Evolutionary conservation across 2,888 invertebrate genomes (phyloP), one percentile per base, ranked within the genome.

Genomic region (Troides oblongomaculatus): DNA sequence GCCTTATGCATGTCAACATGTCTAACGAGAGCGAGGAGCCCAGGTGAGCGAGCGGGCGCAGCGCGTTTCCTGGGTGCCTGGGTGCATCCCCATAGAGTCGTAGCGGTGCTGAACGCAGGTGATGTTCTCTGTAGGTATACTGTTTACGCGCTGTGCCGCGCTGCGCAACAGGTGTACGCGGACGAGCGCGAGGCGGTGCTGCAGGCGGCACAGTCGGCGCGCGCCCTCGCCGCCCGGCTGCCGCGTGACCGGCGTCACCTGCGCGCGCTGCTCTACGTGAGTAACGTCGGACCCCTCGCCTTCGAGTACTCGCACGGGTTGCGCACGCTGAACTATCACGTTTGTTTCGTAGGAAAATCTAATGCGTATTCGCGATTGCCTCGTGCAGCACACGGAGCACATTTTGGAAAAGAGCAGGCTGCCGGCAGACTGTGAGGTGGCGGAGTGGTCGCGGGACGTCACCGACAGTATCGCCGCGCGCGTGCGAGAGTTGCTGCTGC

Each of bases 201-300:
- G 66, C 97, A 97, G 83, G 95, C 96, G 18, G 94, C 97, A 74
- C 95, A 95, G 74, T 96, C 98, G 89, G 96, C 97, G 60, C 97
- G 96, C 84, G 95, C 95, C 71, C 93, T 98, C 5, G 87, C 89
- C 66, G 84, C 84, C 0, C 75, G 87, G 0, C 85, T 90, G 3
- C 82, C 85, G 30, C 80, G 18, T 30, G 62, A 46, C n/a, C 50
- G 62, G 25, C 46, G 18, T 0, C n/a, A 6, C 17, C 53, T 72
- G 39, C 71, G 71, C 53, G 66, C 62, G 3, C 64, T 69, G 43
- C 71, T 77, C 61, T 74, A 74, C 43, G 77, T 77, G 61, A 73
- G 74, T 72, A 23, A 18, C 1, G 39, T 7, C 39, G 39, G 10
- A 8, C 1, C 8, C 1, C 5, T 1, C 39, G 1, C 8, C 10